These are phyloP conservation scores for Barypeithes pellucidus DNA, from an alignment of 2,888 invertebrate species.

Conservation along the genomic window DNA sequence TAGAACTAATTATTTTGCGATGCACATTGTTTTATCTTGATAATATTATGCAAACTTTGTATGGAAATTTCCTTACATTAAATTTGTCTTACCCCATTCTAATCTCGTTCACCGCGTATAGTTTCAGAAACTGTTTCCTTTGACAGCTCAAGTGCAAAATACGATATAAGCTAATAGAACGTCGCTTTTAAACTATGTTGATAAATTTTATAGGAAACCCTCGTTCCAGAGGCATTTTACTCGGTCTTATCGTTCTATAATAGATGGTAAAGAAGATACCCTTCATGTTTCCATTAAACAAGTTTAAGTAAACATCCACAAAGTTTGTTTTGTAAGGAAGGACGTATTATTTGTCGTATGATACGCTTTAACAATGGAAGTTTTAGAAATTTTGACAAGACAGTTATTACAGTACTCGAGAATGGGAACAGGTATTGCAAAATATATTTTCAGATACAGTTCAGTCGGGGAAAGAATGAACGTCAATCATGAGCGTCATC, in stretches of 20 bases:
- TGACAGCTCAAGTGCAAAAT: conserved; percentile 52
- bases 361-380: conserved; percentile 11
- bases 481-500: no score
- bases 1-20: conserved; percentile 4
- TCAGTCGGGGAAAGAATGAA: no score
- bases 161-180: conserved; percentile 47
- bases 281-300: conserved; percentile 28
- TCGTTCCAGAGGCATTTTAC: conserved; percentile 40
- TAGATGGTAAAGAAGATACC: conserved; percentile 41
- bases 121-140: conserved; percentile 39
- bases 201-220: conserved; percentile 48
- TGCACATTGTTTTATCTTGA: background rate
- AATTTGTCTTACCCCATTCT: conserved; percentile 18
- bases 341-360: conserved; percentile 17
- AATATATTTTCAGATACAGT: background rate
- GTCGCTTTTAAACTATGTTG: conserved; percentile 51
- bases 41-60: conserved; percentile 2
- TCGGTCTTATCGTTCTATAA: conserved; percentile 41
- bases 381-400: conserved; percentile 6
- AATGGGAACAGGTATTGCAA: no score
- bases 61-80: conserved; percentile 1
- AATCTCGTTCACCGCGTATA: conserved; percentile 29
- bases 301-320: conserved; percentile 14
- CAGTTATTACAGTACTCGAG: background rate
- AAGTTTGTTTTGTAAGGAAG: conserved; percentile 22